Percentiles rank a stretch among this genome's conserved stretches.
Conservation (phyloP, 1,140 invertebrate genomes). For the Hyles vespertilio region DNA sequence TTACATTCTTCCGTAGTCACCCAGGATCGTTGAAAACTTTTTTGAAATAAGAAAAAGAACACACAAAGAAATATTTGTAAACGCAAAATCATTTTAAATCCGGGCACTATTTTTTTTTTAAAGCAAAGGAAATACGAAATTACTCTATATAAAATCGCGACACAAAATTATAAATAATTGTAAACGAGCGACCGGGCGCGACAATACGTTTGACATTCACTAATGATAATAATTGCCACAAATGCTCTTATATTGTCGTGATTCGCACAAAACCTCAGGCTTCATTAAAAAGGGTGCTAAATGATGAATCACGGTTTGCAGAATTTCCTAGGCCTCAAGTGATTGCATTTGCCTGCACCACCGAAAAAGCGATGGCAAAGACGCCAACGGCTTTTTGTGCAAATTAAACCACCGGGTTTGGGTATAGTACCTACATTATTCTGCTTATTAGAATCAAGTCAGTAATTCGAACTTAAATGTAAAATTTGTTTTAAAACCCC, state of each 20-base stretch:
- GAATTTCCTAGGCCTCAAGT: too few relatives aligned
- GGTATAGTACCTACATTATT: too few relatives aligned
- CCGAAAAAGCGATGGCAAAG: too few relatives aligned
- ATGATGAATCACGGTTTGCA: too few relatives aligned
- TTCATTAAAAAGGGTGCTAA: too few relatives aligned
- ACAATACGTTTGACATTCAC: conserved; percentile 2
- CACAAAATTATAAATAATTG: background rate
- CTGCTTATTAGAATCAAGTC: too few relatives aligned
- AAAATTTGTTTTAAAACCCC: too few relatives aligned
- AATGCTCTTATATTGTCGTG: conserved; percentile 1
- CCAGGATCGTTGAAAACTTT: conserved; percentile 5
- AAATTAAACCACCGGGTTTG: too few relatives aligned
- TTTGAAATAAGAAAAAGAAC: background rate
- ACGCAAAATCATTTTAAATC: conserved; percentile 1
- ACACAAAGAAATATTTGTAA: background rate
- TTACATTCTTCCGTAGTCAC: conserved; percentile 12
- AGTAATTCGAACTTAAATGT: too few relatives aligned
- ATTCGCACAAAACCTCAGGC: background rate
- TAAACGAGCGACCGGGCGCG: background rate
- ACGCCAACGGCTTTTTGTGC: too few relatives aligned
- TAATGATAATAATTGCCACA: conserved; percentile 2
- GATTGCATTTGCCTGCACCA: too few relatives aligned
- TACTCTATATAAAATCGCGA: background rate
- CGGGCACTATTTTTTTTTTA: background rate
- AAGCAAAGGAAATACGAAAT: too few relatives aligned